These are phyloP conservation scores for Monochamus alternatus DNA, from an alignment of 2,888 invertebrate genomes.

Conservation along the genomic window DNA sequence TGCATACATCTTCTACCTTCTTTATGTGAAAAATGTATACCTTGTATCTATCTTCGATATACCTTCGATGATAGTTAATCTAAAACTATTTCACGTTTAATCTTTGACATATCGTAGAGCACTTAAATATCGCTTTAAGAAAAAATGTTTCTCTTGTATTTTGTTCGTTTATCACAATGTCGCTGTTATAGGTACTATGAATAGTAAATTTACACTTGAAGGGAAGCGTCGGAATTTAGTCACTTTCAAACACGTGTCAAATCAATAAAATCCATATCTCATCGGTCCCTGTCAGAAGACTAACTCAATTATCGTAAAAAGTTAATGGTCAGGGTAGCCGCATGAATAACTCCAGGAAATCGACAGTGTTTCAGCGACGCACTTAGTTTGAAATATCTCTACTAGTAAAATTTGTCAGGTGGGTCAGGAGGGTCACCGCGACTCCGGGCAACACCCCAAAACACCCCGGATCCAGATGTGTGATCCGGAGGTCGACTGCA, in stretches of 20 bases:
- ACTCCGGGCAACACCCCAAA: conserved; percentile 58
- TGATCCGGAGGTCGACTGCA: conserved; percentile 50
- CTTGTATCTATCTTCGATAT: no score
- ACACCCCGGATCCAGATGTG: conserved; percentile 62
- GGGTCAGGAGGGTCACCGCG: conserved; percentile 47
- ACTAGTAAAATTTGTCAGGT: conserved; percentile 51
- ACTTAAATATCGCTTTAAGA: no score
- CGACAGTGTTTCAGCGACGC: conserved; percentile 47
- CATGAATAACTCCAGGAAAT: conserved; percentile 40
- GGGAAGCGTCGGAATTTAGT: no score
- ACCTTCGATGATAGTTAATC: no score
- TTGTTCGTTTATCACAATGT: no score
- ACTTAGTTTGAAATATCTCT: conserved; percentile 53
- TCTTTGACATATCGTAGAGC: no score
- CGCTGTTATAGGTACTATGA: no score
- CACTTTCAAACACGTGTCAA: conserved; percentile 3
- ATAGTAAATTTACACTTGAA: no score
- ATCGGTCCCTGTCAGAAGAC: not conserved
- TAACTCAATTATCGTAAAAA: conserved; percentile 30
- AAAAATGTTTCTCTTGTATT: no score
- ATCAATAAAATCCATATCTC: conserved; percentile 42
- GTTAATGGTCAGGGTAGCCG: conserved; percentile 21
- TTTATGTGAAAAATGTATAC: no score
- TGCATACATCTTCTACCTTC: no score
- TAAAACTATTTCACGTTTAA: no score